Conservation (phyloP, 2,888 invertebrate species). For the Andrena camellia region DNA sequence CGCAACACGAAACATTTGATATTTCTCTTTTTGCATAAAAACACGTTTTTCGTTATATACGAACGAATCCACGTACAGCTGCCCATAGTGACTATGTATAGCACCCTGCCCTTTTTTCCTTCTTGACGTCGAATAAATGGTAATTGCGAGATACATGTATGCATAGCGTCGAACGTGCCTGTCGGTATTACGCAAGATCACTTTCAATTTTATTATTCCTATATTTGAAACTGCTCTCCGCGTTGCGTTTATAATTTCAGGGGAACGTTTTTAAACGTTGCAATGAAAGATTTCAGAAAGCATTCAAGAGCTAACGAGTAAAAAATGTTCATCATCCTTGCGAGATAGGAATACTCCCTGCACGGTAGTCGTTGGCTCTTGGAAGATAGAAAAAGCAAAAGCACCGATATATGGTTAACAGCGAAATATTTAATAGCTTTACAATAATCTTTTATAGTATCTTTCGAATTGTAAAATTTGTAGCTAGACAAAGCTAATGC, state of each 20-base stretch:
- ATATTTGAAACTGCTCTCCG: slow-evolving; percentile 43
- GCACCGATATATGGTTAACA: too few species aligned
- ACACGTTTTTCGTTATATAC: slow-evolving; percentile 2
- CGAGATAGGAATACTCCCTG: neutral
- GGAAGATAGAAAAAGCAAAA: neutral
- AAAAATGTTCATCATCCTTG: neutral
- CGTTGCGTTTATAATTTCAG: slow-evolving; percentile 25
- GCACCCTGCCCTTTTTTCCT: slow-evolving; percentile 36
- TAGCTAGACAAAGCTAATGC: neutral
- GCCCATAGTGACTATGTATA: slow-evolving; percentile 10
- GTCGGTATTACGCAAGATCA: slow-evolving; percentile 52
- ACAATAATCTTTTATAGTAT: neutral
- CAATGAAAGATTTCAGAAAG: neutral
- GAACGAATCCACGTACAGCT: slow-evolving; percentile 9
- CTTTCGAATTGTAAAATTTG: neutral
- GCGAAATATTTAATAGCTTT: too few species aligned
- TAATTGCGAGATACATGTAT: slow-evolving; percentile 32
- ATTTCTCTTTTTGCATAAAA: slow-evolving; percentile 7
- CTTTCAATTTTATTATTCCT: slow-evolving; percentile 62
- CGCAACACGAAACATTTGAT: slow-evolving; percentile 34
- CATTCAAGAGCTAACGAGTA: neutral
- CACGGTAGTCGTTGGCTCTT: neutral
- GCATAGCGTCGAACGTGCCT: slow-evolving; percentile 41
- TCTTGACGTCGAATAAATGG: slow-evolving; percentile 53
- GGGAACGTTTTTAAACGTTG: slow-evolving; percentile 31